Evolutionary conservation across 2,888 invertebrate species (phyloP).

Genomic region (Arenicola marina): DNA sequence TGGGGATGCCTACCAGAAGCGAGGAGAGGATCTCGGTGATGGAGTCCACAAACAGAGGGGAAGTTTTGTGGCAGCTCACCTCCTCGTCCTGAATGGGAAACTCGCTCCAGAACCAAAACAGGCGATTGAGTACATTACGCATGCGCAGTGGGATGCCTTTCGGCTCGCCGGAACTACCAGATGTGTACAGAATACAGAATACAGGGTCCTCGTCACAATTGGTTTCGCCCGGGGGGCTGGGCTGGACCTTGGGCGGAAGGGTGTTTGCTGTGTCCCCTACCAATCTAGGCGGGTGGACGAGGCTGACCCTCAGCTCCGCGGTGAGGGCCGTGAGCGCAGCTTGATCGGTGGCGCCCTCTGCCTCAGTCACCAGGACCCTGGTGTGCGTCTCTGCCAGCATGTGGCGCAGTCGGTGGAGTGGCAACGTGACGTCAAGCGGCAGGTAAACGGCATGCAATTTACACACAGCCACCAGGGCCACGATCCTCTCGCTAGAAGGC

Average conservation of each 20-base stretch:
- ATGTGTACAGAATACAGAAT: constrained; percentile 74
- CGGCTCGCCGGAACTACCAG: constrained; percentile 84
- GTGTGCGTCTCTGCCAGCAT: constrained; percentile 37
- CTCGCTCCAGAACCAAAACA: constrained; percentile 84
- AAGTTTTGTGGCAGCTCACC: constrained; percentile 85
- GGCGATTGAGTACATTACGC: constrained; percentile 70
- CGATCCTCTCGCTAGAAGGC: constrained; percentile 3
- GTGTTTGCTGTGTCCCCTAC: background rate
- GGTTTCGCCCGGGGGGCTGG: background rate
- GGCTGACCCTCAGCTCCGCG: background rate
- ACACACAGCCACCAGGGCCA: constrained; percentile 61
- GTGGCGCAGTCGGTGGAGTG: constrained; percentile 35
- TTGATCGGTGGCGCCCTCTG: constrained; percentile 19
- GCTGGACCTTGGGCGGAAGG: background rate
- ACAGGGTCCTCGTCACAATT: background rate
- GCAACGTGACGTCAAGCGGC: constrained; percentile 41
- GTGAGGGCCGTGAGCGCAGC: constrained; percentile 15
- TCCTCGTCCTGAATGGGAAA: constrained; percentile 77
- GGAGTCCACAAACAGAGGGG: constrained; percentile 88
- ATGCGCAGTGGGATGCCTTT: constrained; percentile 86
- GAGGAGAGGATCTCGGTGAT: constrained; percentile 88
- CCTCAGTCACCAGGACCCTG: constrained; percentile 13
- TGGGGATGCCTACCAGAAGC: constrained; percentile 72
- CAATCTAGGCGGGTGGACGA: no score
- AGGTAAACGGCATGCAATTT: constrained; percentile 37